These are phyloP conservation scores for Semicossyphus pulcher DNA, from an alignment of 2,113 vertebrate species.

Conservation along the genomic window DNA sequence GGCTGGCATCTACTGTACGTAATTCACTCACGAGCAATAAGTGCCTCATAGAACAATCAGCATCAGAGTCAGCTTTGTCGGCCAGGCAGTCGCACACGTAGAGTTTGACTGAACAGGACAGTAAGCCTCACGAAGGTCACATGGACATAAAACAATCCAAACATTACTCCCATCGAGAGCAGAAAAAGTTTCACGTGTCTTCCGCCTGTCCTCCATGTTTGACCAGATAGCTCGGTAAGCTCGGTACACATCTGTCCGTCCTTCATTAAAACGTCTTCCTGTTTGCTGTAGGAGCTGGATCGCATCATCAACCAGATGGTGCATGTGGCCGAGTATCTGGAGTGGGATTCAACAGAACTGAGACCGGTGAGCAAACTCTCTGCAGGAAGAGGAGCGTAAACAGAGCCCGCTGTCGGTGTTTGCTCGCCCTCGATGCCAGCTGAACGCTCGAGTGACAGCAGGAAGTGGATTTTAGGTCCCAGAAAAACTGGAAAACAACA, in stretches of 20 bases:
- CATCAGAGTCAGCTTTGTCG: too few relatives aligned
- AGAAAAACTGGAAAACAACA: background rate
- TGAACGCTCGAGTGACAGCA: background rate
- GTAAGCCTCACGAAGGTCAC: too few relatives aligned
- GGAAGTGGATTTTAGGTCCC: background rate
- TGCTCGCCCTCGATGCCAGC: background rate
- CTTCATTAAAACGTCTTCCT: background rate
- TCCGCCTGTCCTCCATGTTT: background rate
- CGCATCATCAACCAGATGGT: conserved; percentile 97
- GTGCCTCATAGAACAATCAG: too few relatives aligned
- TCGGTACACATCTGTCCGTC: background rate
- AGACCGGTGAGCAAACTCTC: conserved; percentile 80
- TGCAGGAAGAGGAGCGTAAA: background rate
- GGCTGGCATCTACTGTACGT: too few relatives aligned
- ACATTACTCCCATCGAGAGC: too few relatives aligned
- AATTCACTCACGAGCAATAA: too few relatives aligned
- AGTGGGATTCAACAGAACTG: conserved; percentile 95
- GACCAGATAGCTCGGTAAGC: background rate
- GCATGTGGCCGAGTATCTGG: conserved; percentile 93
- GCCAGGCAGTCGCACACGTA: too few relatives aligned
- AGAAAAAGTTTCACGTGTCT: too few relatives aligned
- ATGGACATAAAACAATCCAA: too few relatives aligned
- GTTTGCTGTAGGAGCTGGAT: conserved; percentile 87
- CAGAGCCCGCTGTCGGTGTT: background rate
- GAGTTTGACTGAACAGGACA: too few relatives aligned